Conservation (phyloP, 2,888 invertebrate species). For the Euplagia quadripunctaria region DNA sequence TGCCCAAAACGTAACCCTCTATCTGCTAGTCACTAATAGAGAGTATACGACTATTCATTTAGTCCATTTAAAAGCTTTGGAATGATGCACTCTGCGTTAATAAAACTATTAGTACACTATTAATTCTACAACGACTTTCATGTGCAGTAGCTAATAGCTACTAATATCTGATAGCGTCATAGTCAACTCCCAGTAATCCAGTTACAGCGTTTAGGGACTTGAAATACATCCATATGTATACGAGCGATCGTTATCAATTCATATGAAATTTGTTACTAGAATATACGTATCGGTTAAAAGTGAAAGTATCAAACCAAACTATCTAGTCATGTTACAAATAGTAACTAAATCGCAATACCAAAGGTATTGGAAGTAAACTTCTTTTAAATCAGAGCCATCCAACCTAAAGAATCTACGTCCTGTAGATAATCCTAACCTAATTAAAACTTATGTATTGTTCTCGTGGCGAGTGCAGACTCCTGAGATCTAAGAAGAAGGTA, state of each 20-base stretch:
- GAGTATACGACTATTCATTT: background rate
- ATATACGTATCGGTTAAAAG: slow-evolving; percentile 16
- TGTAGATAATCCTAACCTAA: background rate
- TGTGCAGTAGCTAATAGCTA: background rate
- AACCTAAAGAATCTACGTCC: background rate
- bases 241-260: slow-evolving; percentile 31
- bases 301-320: slow-evolving; percentile 24
- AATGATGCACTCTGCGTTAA: background rate
- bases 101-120: background rate
- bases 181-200: slow-evolving; percentile 11
- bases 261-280: slow-evolving; percentile 22
- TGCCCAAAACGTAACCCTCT: no score
- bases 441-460: background rate
- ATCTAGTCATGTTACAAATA: slow-evolving; percentile 5
- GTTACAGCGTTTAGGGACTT: slow-evolving; percentile 15
- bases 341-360: background rate
- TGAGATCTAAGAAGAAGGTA: background rate
- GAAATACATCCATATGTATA: slow-evolving; percentile 16
- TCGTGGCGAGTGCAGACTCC: background rate
- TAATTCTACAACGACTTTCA: no score
- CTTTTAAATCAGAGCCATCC: background rate
- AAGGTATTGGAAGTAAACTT: slow-evolving; percentile 2
- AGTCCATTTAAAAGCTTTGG: background rate
- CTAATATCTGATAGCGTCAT: slow-evolving; percentile 2
- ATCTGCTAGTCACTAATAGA: no score